Evolutionary conservation across 2,113 vertebrate species (phyloP).

Genomic region (Corapipo altera): DNA sequence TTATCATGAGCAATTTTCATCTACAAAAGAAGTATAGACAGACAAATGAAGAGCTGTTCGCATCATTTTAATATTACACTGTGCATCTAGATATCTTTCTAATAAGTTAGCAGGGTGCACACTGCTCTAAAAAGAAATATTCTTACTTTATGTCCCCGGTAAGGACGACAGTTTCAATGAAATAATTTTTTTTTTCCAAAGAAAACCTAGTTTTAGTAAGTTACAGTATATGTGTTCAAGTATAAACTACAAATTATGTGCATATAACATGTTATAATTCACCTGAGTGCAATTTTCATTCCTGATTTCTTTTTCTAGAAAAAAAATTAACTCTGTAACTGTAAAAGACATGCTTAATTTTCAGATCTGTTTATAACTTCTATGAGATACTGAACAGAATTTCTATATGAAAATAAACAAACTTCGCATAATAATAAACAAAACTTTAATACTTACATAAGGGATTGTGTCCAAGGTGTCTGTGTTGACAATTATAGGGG

Average conservation of each 20-base stretch:
- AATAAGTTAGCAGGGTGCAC: not conserved
- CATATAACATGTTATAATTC: not conserved
- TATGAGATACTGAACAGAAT: not conserved
- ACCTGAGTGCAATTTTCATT: not conserved
- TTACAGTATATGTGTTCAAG: not conserved
- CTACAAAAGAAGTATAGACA: not conserved
- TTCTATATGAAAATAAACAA: not conserved
- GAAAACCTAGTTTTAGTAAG: not conserved
- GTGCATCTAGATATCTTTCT: not conserved
- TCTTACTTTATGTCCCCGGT: not conserved
- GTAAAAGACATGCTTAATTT: not conserved
- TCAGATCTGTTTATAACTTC: not conserved
- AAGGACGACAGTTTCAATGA: not conserved
- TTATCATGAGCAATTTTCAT: not conserved
- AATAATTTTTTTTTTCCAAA: not conserved
- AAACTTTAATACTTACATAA: conserved; percentile 83
- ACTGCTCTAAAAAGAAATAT: not conserved
- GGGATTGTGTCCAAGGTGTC: conserved; percentile 96
- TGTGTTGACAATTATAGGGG: conserved; percentile 96
- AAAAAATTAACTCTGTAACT: not conserved
- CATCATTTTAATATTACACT: not conserved
- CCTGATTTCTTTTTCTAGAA: not conserved
- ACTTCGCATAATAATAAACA: not conserved
- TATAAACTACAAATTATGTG: not conserved
- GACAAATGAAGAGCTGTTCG: not conserved